A percentile compares a stretch with the other conserved stretches of the same genome.
Conservation (phyloP, 2,113 vertebrate genomes). For the Phaetusa simplex region DNA sequence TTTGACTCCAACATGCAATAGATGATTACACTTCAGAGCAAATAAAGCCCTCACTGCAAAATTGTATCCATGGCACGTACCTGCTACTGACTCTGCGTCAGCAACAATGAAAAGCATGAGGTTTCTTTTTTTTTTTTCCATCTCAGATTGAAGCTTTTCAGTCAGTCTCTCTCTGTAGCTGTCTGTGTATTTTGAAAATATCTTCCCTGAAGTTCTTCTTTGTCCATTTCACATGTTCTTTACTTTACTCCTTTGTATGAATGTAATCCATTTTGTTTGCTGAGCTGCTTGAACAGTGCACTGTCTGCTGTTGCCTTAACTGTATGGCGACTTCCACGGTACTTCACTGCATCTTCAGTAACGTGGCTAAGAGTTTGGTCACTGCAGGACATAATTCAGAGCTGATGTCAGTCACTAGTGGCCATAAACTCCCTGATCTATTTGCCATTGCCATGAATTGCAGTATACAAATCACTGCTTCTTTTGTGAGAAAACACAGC, state of each 20-base stretch:
- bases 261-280: not conserved
- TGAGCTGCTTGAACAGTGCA: not conserved
- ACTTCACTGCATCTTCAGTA: not conserved
- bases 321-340: not conserved
- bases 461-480: not conserved
- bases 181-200: conserved; percentile 42
- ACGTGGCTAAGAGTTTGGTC: not conserved
- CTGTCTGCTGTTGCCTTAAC: not conserved
- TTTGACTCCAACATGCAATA: not conserved
- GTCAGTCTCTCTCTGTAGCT: not conserved
- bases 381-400: not conserved
- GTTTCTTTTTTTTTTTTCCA: not conserved
- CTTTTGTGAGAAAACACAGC: not conserved
- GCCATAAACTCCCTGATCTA: conserved; percentile 1
- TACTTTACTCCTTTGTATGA: not conserved
- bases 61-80: not conserved
- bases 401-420: not conserved
- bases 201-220: not conserved
- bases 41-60: not conserved
- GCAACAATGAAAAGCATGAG: not conserved
- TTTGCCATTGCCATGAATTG: not conserved
- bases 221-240: not conserved
- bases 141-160: not conserved
- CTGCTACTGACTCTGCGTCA: not conserved
- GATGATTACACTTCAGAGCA: not conserved